Conservation (phyloP, 2,113 vertebrate species). For the Procavia capensis region DNA sequence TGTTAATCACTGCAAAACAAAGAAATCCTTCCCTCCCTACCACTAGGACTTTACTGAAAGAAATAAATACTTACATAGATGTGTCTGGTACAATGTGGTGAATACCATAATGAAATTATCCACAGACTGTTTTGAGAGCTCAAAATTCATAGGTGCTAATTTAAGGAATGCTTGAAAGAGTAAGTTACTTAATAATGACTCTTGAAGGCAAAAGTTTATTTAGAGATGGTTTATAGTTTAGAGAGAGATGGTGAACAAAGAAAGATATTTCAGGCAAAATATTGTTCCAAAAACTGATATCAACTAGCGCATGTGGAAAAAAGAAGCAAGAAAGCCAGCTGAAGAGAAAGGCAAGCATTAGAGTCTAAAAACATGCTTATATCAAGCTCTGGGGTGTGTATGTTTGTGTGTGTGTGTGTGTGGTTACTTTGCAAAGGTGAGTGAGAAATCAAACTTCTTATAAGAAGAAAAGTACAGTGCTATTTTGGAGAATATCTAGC, state of each 20-base stretch:
- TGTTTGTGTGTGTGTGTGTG: not conserved
- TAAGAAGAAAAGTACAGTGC: not conserved
- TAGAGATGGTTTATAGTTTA: rapidly evolving
- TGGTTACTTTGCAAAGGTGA: not conserved
- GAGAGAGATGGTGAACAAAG: not conserved
- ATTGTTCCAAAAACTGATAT: not conserved
- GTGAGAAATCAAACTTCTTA: not conserved
- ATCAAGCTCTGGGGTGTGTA: not conserved
- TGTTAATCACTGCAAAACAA: not conserved
- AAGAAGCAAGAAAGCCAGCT: too few species aligned
- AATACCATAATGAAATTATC: not conserved
- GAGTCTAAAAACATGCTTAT: not conserved
- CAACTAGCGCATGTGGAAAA: not conserved
- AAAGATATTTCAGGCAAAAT: not conserved
- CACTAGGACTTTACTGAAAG: not conserved
- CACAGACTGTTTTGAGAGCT: not conserved
- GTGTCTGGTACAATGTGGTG: not conserved
- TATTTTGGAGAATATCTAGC: not conserved
- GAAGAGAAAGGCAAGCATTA: not conserved
- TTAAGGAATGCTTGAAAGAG: not conserved
- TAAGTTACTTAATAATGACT: not conserved
- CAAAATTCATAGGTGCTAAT: not conserved
- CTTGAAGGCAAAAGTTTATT: not conserved
- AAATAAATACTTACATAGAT: not conserved
- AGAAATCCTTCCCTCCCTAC: not conserved